phyloP scores from a whole-genome alignment of 2,113 vertebrate species.

The Scopus umbretta region DNA sequence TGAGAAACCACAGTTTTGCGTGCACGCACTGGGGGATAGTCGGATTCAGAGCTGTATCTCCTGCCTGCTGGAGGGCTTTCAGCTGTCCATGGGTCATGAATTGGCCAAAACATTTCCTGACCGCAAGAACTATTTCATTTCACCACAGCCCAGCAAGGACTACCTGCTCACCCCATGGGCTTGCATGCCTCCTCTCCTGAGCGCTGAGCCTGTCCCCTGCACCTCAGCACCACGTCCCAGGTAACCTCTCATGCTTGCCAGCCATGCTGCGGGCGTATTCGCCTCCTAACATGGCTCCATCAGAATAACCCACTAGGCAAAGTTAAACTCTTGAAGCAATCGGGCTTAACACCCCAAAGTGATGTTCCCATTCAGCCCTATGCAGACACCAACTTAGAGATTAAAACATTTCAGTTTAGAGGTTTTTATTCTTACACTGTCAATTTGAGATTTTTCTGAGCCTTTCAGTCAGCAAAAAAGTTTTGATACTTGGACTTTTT shows the following conservation, averaged over 20 bases:
- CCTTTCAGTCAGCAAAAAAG: neutral
- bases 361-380: neutral
- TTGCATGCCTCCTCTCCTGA: neutral
- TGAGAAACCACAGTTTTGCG: neutral
- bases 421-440: neutral
- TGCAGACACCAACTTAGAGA: neutral
- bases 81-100: neutral
- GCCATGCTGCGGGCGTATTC: accelerated
- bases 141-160: neutral
- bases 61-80: neutral
- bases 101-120: neutral
- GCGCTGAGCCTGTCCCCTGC: neutral
- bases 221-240: neutral
- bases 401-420: neutral
- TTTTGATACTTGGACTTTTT: neutral
- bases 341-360: neutral
- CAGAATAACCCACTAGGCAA: neutral
- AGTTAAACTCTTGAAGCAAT: neutral
- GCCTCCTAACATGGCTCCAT: too few species aligned
- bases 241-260: neutral
- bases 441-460: neutral
- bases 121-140: neutral
- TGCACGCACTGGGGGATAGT: neutral
- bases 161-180: too few species aligned
- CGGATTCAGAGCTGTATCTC: neutral